Base-by-base conservation (phyloP, 2,113 vertebrate species). In the Coptodon bakossiorum region DNA sequence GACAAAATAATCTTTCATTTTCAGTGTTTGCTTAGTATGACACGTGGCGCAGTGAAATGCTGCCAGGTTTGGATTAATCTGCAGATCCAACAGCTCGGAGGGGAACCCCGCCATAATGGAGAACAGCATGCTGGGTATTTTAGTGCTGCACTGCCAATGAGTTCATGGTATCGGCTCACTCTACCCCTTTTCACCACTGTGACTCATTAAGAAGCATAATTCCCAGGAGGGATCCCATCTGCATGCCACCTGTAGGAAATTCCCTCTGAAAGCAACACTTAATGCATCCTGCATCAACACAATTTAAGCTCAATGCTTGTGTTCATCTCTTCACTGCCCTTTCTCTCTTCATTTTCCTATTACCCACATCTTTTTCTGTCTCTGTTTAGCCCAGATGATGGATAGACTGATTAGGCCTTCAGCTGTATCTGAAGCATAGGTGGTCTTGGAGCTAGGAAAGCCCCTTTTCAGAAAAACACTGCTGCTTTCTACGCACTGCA, bases 241-340 rank as follows among this genome's bases (percentile, higher is more conserved):
- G 94, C 57, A 84, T 88, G 66, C 91, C 94, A 95, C 93, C 94
- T 96, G 94, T 81, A 91, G 43, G 11, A 87, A 66, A 88, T 88
- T 82, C 34, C 87, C 71, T 29, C 76, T 38, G 52, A 83, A 73
- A 90, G 81, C 68, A 85, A 80, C 81, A 56, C 86, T 85, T 90
- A 88, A 88, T 61, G 61, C 71, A 73, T 68, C 63, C 63, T 13
- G 22, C 81, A 81, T 38, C 48, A 19, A 34, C 83, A 38, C 68
- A 61, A 50, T 87, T 86, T 78, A 50, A 78, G 45, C 45, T 31
- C 43, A 34, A 4, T 34, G 17, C 45, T 36, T 90, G 63, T 57
- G 36, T 88, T 68, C 63, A 13, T 68, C 45, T 83, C 7, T 81
- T 83, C 38, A 6, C 38, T 80, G 48, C 34, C 34, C 48, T 71